Evolutionary conservation across 2,797 vertebrate species (phyloP), one percentile per base, ranked within the genome.

Genomic region (Mallotus villosus): DNA sequence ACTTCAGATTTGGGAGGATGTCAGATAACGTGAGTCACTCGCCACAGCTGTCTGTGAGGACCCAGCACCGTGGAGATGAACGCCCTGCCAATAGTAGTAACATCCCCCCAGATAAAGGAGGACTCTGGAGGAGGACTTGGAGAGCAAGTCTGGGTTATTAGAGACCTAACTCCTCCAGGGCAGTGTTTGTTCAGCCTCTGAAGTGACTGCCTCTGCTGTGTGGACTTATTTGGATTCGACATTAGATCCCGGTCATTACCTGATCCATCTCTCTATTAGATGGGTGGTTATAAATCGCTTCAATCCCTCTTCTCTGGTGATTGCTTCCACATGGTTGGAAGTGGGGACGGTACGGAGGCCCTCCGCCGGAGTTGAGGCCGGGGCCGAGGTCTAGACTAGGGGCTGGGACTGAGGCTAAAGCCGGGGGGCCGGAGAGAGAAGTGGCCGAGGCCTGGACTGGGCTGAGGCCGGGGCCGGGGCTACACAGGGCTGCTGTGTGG

Each of bases 161-260:
- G 55, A 22, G 37, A 41, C 12, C 55, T 83, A n/a, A 78, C 60
- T 70, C 70, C 76, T 62, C 73, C 51, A 19, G 61, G 29, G 59
- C 70, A 73, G 27, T 81, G n/a, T 11, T 2, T 72, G 21, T 12
- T 76, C 61, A 46, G 62, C 49, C 73, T 67, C 67, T 83, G 68
- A 87, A 68, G 75, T 76, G 74, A 61, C 67, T 53, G 55, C 77
- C 71, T 68, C 73, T 79, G 61, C 74, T 81, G 75, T 74, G 68
- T 80, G 72, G 82, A 68, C 71, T 70, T 86, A 84, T 88, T 91
- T 87, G 82, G 82, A 85, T 88, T 87, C 63, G 80, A 85, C 74
- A 87, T 82, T 61, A 84, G 79, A 87, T 82, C 72, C 68, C 0
- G 0, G 59, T 71, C 77, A 82, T 88, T 85, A 82, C 76, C 2